Percentiles rank a stretch among this genome's conserved stretches.
These are phyloP conservation scores for Drosophila jambulina DNA, from an alignment of 1,140 invertebrate genomes.

Conservation along the genomic window DNA sequence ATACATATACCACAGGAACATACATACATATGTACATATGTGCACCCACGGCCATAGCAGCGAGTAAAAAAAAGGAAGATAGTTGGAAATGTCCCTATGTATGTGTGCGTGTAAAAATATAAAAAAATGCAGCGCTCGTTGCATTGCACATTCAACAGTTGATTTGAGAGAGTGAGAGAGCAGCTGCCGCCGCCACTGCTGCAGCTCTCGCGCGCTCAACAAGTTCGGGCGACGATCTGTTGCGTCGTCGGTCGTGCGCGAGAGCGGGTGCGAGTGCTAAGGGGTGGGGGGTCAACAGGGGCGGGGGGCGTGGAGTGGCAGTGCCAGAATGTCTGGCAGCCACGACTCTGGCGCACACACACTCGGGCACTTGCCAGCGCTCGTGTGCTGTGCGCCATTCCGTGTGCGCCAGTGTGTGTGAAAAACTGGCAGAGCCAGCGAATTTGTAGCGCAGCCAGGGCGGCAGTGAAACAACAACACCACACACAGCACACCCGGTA, in stretches of 20 bases:
- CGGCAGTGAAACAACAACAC: constrained; percentile 34
- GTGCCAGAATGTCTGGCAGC: constrained; percentile 83
- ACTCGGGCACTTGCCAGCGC: constrained; percentile 8
- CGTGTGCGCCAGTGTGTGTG: constrained; percentile 26
- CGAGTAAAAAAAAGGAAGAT: constrained; percentile 38
- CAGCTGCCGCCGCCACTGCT: constrained; percentile 15
- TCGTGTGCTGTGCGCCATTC: constrained; percentile 2
- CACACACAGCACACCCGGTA: constrained; percentile 47
- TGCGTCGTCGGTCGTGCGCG: constrained; percentile 30
- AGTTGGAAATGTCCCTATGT: constrained; percentile 13
- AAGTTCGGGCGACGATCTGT: constrained; percentile 71
- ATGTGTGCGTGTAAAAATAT: constrained; percentile 31
- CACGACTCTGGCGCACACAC: constrained; percentile 63
- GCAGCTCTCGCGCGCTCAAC: constrained; percentile 57
- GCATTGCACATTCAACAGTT: constrained; percentile 79
- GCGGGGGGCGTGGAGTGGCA: constrained; percentile 45
- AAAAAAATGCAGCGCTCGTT: constrained; percentile 58
- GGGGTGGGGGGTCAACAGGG: constrained; percentile 28
- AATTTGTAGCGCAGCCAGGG: constrained; percentile 78
- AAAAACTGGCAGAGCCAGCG: constrained; percentile 69
- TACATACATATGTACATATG: constrained; percentile 21
- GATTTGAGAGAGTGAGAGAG: constrained; percentile 54
- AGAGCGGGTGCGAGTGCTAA: constrained; percentile 13
- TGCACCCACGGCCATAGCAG: constrained; percentile 64
- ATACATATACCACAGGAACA: background rate